Evolutionary conservation across 2,113 vertebrate genomes (phyloP), one percentile per base, ranked within the genome.

Genomic region (Paratilapia polleni): DNA sequence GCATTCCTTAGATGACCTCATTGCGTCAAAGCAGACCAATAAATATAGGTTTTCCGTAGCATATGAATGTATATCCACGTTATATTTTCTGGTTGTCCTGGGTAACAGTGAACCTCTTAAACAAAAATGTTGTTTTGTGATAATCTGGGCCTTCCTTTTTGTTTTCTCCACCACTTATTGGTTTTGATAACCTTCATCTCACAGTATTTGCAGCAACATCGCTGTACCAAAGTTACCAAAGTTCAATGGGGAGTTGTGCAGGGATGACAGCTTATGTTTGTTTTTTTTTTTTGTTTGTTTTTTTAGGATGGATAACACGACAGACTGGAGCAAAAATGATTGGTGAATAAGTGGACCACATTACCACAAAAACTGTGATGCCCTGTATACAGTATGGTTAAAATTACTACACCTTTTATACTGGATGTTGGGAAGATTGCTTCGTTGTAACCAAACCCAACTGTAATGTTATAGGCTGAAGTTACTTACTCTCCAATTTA

Each of bases 1-100:
- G 59, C 15, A 34, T 57, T 64, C 19, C 8, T 57, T 59, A 26
- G 20, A 77, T 87, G 34, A 82, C 57, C 77, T 64, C 60, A 83
- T 12, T 81, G 20, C 54, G 41, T 22, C 2, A 77, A 78, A 73
- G 43, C 38, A 58, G 59, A 34, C 17, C 15, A 54, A n/a, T 34
- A 10, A 22, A n/a, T 36, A 1, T 14, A 1, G 19, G 15, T 34
- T 78, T 78, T 63, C 34, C 61, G n/a, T 52, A 8, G 13, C 26
- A 36, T 14, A n/a, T 34, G 15, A 52, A 19, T 52, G 17, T 19
- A 5, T 1, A 24, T 6, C 26, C 43, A 0, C 19, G 26, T 73
- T 47, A 34, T n/a, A 43, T 34, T 73, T 73, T 52, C 43, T 24
- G 52, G 24, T 52, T 52, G 66, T 52, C 66, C 43, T 31, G 24